Percentiles rank a stretch among this genome's conserved stretches.
Evolutionary conservation across 2,888 invertebrate genomes (phyloP).

Genomic region (Cephus pulcher): DNA sequence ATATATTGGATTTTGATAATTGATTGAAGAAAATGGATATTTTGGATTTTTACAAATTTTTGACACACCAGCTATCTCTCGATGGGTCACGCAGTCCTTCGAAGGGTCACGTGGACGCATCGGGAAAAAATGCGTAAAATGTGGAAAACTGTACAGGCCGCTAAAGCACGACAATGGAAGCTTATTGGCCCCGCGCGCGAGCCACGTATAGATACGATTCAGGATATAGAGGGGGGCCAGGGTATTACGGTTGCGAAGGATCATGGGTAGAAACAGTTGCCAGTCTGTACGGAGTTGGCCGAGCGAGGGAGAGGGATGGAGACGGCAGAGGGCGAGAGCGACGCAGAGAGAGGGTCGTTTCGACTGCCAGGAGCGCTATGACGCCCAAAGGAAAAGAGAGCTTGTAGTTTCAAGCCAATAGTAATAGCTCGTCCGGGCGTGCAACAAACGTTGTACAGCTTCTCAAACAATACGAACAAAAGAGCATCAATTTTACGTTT

Average conservation of each 20-base stretch:
- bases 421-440: slow-evolving; percentile 57
- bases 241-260: too few relatives aligned
- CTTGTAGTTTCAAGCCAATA: slow-evolving; percentile 53
- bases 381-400: slow-evolving; percentile 22
- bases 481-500: slow-evolving; percentile 66
- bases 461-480: slow-evolving; percentile 63
- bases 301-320: too few relatives aligned
- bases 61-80: background rate
- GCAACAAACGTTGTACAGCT: slow-evolving; percentile 60
- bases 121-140: slow-evolving; percentile 28
- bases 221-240: background rate
- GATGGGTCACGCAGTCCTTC: too few relatives aligned
- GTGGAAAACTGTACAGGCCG: slow-evolving; percentile 37
- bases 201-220: too few relatives aligned
- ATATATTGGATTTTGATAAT: too few relatives aligned
- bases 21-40: too few relatives aligned
- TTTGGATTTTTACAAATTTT: too few relatives aligned
- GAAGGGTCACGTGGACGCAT: background rate
- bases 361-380: slow-evolving; percentile 1
- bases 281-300: too few relatives aligned
- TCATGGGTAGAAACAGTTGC: too few relatives aligned
- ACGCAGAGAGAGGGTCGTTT: background rate
- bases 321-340: background rate
- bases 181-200: slow-evolving; percentile 40
- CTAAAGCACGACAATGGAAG: slow-evolving; percentile 45